Evolutionary conservation across 2,888 invertebrate species (phyloP), one percentile per base, ranked within the genome.

Genomic region (Spicauda simplicius): DNA sequence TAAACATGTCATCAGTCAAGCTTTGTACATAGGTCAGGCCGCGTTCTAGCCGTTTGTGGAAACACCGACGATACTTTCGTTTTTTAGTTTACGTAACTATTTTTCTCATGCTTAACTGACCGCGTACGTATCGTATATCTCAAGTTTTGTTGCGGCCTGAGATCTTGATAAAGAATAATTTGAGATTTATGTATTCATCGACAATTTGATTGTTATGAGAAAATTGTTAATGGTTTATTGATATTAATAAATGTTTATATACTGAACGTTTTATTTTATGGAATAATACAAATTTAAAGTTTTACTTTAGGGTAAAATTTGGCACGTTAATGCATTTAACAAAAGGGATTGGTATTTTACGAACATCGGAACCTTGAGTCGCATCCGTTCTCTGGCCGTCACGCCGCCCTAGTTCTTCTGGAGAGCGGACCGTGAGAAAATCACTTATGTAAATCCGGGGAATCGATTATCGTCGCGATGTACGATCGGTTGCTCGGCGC

Each of bases 351-450:
- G 54, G 41, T 45, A 16, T 65, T 65, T 58, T 53, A 53, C 11
- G 59, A 10, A 57, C 65, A 71, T 71, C 71, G 69, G 79, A 86
- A 84, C 88, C 91, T 89, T 88, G 89, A 87, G 82, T 77, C 77
- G 81, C 84, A 87, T 87, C 87, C 90, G 80, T 77, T 90, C 88
- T 85, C 70, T 75, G 82, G 76, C 84, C 86, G 82, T 85, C 88
- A 85, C 83, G 82, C 75, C 82, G 87, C 82, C 86, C 87, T 78
- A 87, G 81, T 82, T 90, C 75, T 70, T 73, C 77, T 78, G 80
- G 87, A 83, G 87, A 88, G 81, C 85, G 88, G 85, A 84, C 78
- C 90, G 91, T 90, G 91, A 89, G 91, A 91, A 89, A 82, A 85
- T 80, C 84, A 84, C 85, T 90, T 87, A 90, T 87, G 88, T 82